Conservation (phyloP, 2,888 invertebrate genomes). For the Tiliacea aurago region DNA sequence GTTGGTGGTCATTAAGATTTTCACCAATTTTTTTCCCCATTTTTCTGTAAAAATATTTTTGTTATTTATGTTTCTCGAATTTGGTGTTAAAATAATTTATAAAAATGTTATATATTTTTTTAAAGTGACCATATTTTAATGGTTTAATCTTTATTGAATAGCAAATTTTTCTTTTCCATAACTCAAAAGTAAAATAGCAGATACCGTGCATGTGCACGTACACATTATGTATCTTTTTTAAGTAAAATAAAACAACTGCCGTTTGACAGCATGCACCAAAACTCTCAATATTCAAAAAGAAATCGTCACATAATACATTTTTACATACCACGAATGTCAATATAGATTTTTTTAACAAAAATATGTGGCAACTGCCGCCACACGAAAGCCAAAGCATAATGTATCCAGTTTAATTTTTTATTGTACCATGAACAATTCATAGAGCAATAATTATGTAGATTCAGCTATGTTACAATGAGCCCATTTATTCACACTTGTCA, state of each 20-base stretch:
- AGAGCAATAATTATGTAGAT: slow-evolving; percentile 63
- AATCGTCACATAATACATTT: slow-evolving; percentile 20
- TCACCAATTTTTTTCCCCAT: neutral
- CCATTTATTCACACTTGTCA: slow-evolving; percentile 66
- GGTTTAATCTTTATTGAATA: neutral
- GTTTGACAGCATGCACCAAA: neutral
- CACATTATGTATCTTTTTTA: neutral
- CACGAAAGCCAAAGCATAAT: slow-evolving; percentile 41
- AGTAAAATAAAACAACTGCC: neutral
- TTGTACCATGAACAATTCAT: slow-evolving; percentile 58
- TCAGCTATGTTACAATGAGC: slow-evolving; percentile 59
- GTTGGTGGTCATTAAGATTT: neutral
- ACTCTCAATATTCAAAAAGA: slow-evolving; percentile 8
- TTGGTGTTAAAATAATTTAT: neutral
- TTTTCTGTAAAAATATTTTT: neutral
- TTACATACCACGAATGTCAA: slow-evolving; percentile 30
- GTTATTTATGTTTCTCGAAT: neutral
- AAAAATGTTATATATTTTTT: too few relatives aligned
- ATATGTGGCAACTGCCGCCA: slow-evolving; percentile 58
- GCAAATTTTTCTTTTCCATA: neutral
- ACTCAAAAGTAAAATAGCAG: neutral
- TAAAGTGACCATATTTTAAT: too few relatives aligned
- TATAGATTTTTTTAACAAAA: slow-evolving; percentile 55
- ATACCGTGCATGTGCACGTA: neutral
- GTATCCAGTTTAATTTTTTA: slow-evolving; percentile 55